These are phyloP conservation scores for Scylla paramamosain DNA, from an alignment of 1,140 invertebrate species.

Conservation along the genomic window DNA sequence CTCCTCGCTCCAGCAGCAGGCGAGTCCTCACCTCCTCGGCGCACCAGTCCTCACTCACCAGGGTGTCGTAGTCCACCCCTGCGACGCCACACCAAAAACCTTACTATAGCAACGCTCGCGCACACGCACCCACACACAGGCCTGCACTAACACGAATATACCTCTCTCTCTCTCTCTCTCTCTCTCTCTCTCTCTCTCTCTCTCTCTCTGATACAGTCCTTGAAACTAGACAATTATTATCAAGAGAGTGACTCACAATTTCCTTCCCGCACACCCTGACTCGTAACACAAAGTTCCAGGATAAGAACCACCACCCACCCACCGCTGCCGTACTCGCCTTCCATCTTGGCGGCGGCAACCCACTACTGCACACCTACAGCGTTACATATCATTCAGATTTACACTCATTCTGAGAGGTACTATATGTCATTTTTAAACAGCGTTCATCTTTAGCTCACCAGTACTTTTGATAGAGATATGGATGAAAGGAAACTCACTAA, in stretches of 20 bases:
- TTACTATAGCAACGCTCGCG: background rate
- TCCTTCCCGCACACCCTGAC: too few relatives aligned
- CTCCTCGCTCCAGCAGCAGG: slow-evolving; percentile 62
- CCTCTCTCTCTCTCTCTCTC: background rate
- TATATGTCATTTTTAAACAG: too few relatives aligned
- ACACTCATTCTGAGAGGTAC: too few relatives aligned
- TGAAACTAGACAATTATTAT: background rate
- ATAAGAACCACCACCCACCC: too few relatives aligned
- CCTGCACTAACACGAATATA: background rate
- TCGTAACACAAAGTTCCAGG: too few relatives aligned
- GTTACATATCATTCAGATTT: too few relatives aligned
- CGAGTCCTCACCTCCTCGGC: slow-evolving; percentile 68
- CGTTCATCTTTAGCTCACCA: too few relatives aligned
- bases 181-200: background rate
- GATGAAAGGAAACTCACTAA: background rate
- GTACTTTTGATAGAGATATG: background rate
- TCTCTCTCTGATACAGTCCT: background rate
- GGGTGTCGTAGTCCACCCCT: slow-evolving; percentile 69
- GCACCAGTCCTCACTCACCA: slow-evolving; percentile 72
- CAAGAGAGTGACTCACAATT: too few relatives aligned
- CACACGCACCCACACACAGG: background rate
- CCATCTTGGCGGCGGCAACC: too few relatives aligned
- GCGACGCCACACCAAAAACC: slow-evolving; percentile 4
- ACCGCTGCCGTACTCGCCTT: too few relatives aligned
- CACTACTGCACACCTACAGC: too few relatives aligned